Percentiles rank a stretch among this genome's conserved stretches.
phyloP scores from a whole-genome alignment of 2,888 invertebrate species.

The Clitarchus hookeri region DNA sequence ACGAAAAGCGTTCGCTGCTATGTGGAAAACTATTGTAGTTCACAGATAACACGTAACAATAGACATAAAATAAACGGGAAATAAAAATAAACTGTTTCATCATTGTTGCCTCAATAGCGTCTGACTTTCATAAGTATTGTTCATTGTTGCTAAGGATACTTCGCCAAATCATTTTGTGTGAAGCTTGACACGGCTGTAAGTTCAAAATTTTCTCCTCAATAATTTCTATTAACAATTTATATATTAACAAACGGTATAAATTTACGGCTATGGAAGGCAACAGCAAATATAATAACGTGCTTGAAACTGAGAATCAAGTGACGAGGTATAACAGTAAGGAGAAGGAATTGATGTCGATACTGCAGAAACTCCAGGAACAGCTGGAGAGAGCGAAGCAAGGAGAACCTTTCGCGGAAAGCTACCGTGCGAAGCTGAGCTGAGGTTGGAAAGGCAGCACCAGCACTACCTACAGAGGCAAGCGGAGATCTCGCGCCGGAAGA shows the following conservation, averaged over 20 bases:
- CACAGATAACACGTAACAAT: too few species aligned
- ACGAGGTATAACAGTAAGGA: neutral
- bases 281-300: neutral
- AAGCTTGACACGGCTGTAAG: neutral
- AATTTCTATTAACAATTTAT: neutral
- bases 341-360: neutral
- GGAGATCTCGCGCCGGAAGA: neutral
- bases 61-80: too few species aligned
- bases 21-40: too few species aligned
- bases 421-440: neutral
- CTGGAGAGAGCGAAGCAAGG: neutral
- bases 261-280: neutral
- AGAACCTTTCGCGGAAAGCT: neutral
- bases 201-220: neutral
- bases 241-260: neutral
- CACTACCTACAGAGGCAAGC: neutral
- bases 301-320: neutral
- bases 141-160: neutral
- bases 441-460: neutral
- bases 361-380: neutral
- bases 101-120: neutral
- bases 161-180: neutral
- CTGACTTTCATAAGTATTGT: neutral
- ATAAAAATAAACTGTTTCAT: too few species aligned
- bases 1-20: too few species aligned